Percentiles rank a stretch among this genome's conserved stretches.
Conservation (phyloP, 2,888 invertebrate genomes). For the Epirrhoe alternata region DNA sequence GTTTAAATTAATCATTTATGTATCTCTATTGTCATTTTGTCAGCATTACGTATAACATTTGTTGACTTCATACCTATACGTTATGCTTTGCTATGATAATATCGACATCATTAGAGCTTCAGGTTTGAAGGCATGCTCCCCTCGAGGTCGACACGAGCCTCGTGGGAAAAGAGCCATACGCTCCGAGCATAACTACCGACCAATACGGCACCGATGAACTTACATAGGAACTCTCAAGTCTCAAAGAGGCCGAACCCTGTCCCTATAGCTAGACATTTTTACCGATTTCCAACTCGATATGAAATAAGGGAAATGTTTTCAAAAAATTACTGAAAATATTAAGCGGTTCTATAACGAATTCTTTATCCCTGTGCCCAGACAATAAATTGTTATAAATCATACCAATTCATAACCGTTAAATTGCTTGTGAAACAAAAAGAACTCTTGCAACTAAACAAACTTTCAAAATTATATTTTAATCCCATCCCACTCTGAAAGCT, state of each 20-base stretch:
- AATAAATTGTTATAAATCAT: too few species aligned
- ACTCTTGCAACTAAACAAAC: too few species aligned
- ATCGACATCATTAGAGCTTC: conserved; percentile 3
- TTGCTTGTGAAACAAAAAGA: too few species aligned
- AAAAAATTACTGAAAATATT: too few species aligned
- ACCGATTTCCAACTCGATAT: neutral
- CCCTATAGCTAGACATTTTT: too few species aligned
- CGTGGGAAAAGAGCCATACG: conserved; percentile 53
- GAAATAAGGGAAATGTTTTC: neutral
- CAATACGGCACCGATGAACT: conserved; percentile 14
- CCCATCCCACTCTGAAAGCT: too few species aligned
- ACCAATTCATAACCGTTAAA: too few species aligned
- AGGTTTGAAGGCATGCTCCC: conserved; percentile 32
- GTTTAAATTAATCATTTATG: neutral
- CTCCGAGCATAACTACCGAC: conserved; percentile 33
- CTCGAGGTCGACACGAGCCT: conserved; percentile 34
- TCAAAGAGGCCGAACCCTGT: neutral
- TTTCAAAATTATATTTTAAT: too few species aligned
- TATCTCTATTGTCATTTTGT: too few species aligned
- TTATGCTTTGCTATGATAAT: conserved; percentile 1
- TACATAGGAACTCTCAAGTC: neutral
- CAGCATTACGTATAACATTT: neutral
- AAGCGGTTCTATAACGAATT: too few species aligned
- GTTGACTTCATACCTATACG: neutral
- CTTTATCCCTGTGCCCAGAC: too few species aligned